Conservation (phyloP, 1,140 invertebrate genomes). For the Phymorhynchus buccinoides region DNA sequence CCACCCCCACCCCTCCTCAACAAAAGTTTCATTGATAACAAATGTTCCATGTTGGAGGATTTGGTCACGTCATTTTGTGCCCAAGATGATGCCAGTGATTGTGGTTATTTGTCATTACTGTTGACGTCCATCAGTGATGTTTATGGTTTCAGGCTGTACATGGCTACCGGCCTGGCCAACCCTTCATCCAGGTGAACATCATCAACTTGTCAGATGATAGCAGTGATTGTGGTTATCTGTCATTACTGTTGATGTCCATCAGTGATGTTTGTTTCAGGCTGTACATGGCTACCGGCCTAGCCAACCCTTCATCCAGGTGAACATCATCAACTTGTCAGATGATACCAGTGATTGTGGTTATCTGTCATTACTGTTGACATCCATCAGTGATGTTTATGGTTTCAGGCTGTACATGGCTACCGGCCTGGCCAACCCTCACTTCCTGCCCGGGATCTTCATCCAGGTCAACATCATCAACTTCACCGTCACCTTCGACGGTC, state of each 20-base stretch:
- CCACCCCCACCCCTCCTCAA: no score
- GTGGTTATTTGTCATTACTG: no score
- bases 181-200: conserved; percentile 71
- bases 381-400: background rate
- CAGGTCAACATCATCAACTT: conserved; percentile 73
- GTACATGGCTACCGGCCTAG: conserved; percentile 69
- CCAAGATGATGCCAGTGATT: no score
- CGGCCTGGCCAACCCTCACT: conserved; percentile 71
- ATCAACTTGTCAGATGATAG: no score
- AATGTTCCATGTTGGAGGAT: no score
- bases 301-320: conserved; percentile 71
- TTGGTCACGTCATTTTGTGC: no score
- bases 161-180: conserved; percentile 70
- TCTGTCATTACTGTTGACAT: background rate
- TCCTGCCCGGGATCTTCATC: conserved; percentile 69
- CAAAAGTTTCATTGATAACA: no score
- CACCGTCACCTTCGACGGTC: conserved; percentile 72
- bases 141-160: conserved; percentile 73
- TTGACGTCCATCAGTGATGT: background rate
- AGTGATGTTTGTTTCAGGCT: conserved; percentile 68
- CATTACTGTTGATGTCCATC: background rate
- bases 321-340: conserved; percentile 74
- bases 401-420: conserved; percentile 74
- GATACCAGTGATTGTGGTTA: no score
- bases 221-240: no score